A percentile compares a stretch with the other conserved stretches of the same genome.
Evolutionary conservation across 2,797 vertebrate species (phyloP).

Genomic region (Chaunax sp.): DNA sequence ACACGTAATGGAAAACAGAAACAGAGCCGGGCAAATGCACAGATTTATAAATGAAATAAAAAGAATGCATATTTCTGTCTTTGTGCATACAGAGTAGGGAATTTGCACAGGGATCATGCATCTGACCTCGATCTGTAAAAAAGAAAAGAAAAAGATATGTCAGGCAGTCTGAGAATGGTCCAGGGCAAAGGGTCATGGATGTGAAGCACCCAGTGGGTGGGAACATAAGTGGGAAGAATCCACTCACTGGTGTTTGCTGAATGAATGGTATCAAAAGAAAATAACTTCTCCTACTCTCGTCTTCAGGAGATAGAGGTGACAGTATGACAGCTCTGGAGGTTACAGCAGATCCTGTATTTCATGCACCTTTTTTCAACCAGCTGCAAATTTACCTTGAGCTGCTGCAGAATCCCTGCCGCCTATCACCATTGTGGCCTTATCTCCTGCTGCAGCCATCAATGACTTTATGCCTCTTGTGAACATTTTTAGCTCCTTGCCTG

Average conservation of each 20-base stretch:
- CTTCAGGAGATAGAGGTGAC: conserved; percentile 7
- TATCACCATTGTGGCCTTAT: conserved; percentile 13
- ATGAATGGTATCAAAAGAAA: conserved; percentile 24
- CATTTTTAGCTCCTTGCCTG: conserved; percentile 39
- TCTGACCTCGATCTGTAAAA: conserved; percentile 7
- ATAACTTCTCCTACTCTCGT: conserved; percentile 4
- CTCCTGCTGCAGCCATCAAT: conserved; percentile 45
- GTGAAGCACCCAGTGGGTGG: conserved; percentile 34
- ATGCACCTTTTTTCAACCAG: not conserved
- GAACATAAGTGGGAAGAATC: conserved; percentile 12
- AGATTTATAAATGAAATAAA: not conserved
- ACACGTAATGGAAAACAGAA: too few species aligned
- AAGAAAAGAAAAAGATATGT: conserved; percentile 22
- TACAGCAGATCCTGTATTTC: conserved; percentile 25
- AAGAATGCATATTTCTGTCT: not conserved
- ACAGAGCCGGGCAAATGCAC: too few species aligned
- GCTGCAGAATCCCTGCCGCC: conserved; percentile 30
- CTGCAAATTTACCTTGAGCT: conserved; percentile 48
- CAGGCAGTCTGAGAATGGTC: conserved; percentile 22
- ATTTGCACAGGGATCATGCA: not conserved
- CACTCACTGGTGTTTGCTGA: not conserved
- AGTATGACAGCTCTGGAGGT: conserved; percentile 9
- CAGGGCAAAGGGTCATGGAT: conserved; percentile 35
- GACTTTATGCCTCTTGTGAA: conserved; percentile 38
- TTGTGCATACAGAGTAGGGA: not conserved